Evolutionary conservation across 2,888 invertebrate species (phyloP).

Genomic region (Pemphredon lugubris): DNA sequence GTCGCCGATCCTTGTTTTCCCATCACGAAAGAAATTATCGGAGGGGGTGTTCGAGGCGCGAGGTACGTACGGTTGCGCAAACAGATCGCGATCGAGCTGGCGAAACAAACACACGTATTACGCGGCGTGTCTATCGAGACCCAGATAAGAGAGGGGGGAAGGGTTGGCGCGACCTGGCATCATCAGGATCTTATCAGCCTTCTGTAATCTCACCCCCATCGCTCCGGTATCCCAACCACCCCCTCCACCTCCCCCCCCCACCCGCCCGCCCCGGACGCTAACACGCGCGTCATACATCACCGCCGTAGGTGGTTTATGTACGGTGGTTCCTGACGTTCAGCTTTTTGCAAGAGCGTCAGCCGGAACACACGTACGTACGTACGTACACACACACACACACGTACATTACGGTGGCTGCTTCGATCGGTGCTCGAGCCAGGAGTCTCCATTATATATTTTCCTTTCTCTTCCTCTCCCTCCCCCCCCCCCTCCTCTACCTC

Average conservation of each 20-base stretch:
- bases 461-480: no score
- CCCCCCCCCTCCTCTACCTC: neutral
- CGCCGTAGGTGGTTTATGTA: conserved; percentile 13
- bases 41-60: no score
- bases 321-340: conserved; percentile 39
- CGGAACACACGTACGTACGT: conserved; percentile 35
- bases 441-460: conserved; percentile 17
- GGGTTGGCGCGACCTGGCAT: conserved; percentile 52
- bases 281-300: conserved; percentile 55
- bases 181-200: conserved; percentile 62
- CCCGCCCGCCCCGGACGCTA: no score
- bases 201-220: conserved; percentile 55
- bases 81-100: conserved; percentile 28
- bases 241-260: conserved; percentile 20
- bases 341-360: conserved; percentile 51
- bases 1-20: no score
- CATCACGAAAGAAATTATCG: neutral
- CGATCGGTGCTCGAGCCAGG: conserved; percentile 22
- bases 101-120: conserved; percentile 42
- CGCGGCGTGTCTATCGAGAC: conserved; percentile 44
- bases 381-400: conserved; percentile 14
- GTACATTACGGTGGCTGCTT: conserved; percentile 13
- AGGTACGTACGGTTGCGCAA: no score
- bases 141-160: conserved; percentile 32
- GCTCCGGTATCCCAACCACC: conserved; percentile 17